Evolutionary conservation across 2,113 vertebrate genomes (phyloP), one percentile per base, ranked within the genome.

Genomic region (Stictonetta naevosa): DNA sequence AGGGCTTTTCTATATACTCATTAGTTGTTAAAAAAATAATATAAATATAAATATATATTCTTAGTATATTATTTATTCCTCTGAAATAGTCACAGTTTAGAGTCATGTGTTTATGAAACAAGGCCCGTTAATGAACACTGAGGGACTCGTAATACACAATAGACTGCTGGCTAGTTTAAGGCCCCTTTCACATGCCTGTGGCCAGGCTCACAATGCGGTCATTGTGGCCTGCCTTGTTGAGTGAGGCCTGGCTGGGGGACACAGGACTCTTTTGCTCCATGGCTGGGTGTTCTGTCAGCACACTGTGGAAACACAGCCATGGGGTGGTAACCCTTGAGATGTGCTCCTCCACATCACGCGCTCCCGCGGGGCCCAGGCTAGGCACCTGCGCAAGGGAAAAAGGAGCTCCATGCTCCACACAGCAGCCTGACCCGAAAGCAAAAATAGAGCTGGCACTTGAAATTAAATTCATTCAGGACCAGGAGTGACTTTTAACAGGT

Each of bases 151-250:
- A 69, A 29, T 86, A 63, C 34, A 95, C 95, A 93, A 93, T 11
- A 79, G 83, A 67, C 75, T 6, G 74, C 83, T 1, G 56, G 83
- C 9, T 59, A 40, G 75, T 91, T 80, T 53, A 86, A 93, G 79
- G 84, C 5, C 2, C 66, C 66, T 90, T 97, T 97, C 87, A 96
- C 74, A 94, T 81, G 90, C 85, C 81, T 28, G 94, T 66, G 44
- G 14, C 15, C 1, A 1, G 9, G 2, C 33, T 19, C 34, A 67
- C 79, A 82, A 84, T 25, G 71, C 42, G 23, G 20, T 29, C 14
- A 4, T 75, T 52, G 79, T 42, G 90, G 40, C 56, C 75, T 86
- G 78, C 48, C 80, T 81, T 31, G 72, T 72, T 69, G 48, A 13
- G 42, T 69, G 48, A 13, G 42, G 11, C 86, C 14, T 67, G 22